These are phyloP conservation scores for Carapus acus DNA, from an alignment of 2,797 vertebrate species.

Conservation along the genomic window DNA sequence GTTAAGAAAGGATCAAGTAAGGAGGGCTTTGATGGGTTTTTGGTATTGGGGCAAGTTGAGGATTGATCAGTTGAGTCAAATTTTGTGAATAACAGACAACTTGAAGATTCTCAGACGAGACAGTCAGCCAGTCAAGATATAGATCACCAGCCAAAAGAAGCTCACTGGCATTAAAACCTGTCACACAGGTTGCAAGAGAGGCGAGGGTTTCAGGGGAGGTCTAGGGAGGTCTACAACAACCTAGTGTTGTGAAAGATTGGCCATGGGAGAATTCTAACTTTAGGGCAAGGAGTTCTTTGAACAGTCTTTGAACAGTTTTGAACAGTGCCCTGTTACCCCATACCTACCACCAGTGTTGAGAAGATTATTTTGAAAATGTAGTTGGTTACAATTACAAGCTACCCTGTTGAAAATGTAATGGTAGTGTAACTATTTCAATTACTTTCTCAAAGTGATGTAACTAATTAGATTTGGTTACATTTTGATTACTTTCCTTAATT, in stretches of 20 bases:
- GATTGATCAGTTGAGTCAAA: neutral
- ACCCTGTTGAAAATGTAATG: too few relatives aligned
- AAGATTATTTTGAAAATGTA: too few relatives aligned
- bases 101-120: neutral
- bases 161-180: neutral
- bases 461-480: too few relatives aligned
- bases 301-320: too few relatives aligned
- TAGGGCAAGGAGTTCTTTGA: constrained; percentile 6
- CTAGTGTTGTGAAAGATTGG: constrained; percentile 5
- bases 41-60: neutral
- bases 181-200: neutral
- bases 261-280: constrained; percentile 1
- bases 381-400: too few relatives aligned
- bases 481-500: too few relatives aligned
- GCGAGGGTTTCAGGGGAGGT: neutral
- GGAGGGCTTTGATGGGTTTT: neutral
- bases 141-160: neutral
- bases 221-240: neutral
- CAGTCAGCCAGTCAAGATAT: too few relatives aligned
- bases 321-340: too few relatives aligned
- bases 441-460: too few relatives aligned
- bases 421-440: too few relatives aligned
- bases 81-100: neutral
- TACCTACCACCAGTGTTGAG: too few relatives aligned
- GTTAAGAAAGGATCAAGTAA: neutral